These are phyloP conservation scores for Hippocampus kuda DNA, from an alignment of 2,797 vertebrate genomes.

Conservation along the genomic window DNA sequence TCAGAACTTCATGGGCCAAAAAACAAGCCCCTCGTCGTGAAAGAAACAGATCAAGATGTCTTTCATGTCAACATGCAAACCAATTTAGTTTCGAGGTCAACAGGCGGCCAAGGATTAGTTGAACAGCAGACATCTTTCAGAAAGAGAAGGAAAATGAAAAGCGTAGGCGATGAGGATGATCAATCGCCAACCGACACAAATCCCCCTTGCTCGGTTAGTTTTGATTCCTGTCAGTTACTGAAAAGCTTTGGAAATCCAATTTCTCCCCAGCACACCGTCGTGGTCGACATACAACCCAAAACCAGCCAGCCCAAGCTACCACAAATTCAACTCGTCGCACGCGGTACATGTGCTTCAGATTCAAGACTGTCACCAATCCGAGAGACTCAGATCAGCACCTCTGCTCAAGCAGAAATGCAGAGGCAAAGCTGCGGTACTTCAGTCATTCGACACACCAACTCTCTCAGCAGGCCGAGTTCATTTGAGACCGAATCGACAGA, in stretches of 20 bases:
- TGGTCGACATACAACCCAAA: constrained; percentile 66
- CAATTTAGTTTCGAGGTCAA: constrained; percentile 68
- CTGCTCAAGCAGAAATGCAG: constrained; percentile 72
- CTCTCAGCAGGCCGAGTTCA: constrained; percentile 84
- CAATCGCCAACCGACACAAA: constrained; percentile 77
- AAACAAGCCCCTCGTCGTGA: constrained; percentile 71
- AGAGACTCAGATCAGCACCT: constrained; percentile 69
- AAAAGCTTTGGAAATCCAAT: constrained; percentile 44
- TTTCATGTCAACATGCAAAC: constrained; percentile 65
- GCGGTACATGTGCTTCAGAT: constrained; percentile 65
- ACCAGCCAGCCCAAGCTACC: constrained; percentile 67
- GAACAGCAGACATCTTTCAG: constrained; percentile 87
- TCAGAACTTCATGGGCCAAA: constrained; percentile 97
- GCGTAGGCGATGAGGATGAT: constrained; percentile 94
- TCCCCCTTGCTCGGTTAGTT: constrained; percentile 67
- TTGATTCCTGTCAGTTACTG: constrained; percentile 64
- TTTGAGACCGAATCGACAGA: constrained; percentile 87
- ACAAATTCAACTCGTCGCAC: constrained; percentile 75
- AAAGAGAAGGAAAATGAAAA: constrained; percentile 97
- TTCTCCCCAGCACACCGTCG: constrained; percentile 57
- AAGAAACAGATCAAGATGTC: constrained; percentile 77
- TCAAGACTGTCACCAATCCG: constrained; percentile 66
- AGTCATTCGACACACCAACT: constrained; percentile 97
- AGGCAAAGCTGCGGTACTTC: constrained; percentile 91
- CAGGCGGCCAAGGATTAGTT: constrained; percentile 64